Evolutionary conservation across 2,113 vertebrate genomes (phyloP).

Genomic region (Tretioscincus oriximinensis): DNA sequence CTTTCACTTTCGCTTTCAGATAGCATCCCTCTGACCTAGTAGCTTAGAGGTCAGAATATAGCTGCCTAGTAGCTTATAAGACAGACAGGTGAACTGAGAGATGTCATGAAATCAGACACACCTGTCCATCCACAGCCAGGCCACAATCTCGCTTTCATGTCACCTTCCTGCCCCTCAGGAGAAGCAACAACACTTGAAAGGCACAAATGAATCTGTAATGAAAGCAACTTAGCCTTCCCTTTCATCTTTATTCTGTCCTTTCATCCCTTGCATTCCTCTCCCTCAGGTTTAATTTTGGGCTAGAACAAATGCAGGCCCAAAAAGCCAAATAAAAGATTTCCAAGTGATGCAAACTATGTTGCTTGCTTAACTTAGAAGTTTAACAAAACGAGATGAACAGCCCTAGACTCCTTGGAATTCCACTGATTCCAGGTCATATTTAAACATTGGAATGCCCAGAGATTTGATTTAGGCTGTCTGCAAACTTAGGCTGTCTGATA

Average conservation of each 20-base stretch:
- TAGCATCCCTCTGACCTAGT: not conserved
- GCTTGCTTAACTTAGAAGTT: not conserved
- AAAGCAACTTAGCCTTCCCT: conserved; percentile 17
- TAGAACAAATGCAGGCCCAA: accelerated
- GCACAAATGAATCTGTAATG: conserved; percentile 17
- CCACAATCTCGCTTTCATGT: conserved; percentile 47
- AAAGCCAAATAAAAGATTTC: not conserved
- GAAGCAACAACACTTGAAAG: conserved; percentile 35
- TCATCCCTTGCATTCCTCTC: conserved; percentile 22
- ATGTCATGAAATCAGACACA: conserved; percentile 46
- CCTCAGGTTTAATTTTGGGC: conserved; percentile 14
- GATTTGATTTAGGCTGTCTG: not conserved
- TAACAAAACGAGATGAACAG: conserved; percentile 4
- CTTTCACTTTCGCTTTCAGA: not conserved
- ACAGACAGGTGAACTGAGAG: conserved; percentile 49
- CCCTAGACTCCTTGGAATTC: conserved; percentile 4
- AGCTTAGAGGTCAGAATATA: conserved; percentile 15
- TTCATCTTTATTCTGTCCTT: conserved; percentile 27
- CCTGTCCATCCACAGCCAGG: conserved; percentile 61
- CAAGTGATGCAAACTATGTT: conserved; percentile 9
- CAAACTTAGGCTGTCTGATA: not conserved
- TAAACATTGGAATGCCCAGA: not conserved
- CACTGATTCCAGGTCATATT: not conserved
- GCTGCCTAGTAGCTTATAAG: not conserved
- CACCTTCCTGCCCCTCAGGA: conserved; percentile 58